These are phyloP conservation scores for Pelobates fuscus DNA, from an alignment of 2,113 vertebrate species.

Conservation along the genomic window DNA sequence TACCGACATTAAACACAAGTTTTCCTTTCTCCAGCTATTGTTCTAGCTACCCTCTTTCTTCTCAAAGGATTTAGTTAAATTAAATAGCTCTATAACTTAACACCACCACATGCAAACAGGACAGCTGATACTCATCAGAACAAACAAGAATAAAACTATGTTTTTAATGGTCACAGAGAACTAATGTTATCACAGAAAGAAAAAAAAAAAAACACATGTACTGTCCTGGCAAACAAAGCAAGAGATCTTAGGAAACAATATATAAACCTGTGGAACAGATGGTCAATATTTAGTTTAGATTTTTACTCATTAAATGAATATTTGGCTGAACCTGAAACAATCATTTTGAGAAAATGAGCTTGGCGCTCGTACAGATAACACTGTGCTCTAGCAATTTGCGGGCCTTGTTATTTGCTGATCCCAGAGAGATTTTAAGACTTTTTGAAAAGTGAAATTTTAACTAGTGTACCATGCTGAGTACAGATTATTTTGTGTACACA, in stretches of 20 bases:
- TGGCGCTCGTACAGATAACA: constrained; percentile 25
- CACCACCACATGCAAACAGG: background rate
- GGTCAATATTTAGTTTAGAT: constrained; percentile 49
- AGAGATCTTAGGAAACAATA: constrained; percentile 44
- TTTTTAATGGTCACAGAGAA: background rate
- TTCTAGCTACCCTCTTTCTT: no score
- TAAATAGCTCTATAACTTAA: background rate
- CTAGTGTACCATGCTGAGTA: background rate
- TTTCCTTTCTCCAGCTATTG: no score
- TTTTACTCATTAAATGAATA: constrained; percentile 45
- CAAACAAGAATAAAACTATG: background rate
- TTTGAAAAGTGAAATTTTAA: constrained; percentile 2
- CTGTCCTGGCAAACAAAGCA: constrained; percentile 17
- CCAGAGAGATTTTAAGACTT: constrained; percentile 10
- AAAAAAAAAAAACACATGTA: background rate
- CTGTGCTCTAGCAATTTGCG: constrained; percentile 14
- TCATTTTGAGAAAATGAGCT: constrained; percentile 41
- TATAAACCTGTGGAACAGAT: constrained; percentile 41
- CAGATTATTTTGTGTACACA: constrained; percentile 1
- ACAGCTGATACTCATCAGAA: background rate
- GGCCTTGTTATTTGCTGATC: constrained; percentile 20
- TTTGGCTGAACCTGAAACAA: constrained; percentile 42
- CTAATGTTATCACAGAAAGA: background rate
- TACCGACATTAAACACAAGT: no score
- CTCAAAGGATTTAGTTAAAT: background rate